These are phyloP conservation scores for Platygyra sinensis DNA, from an alignment of 64 coral and sea anemone genomes.

Conservation along the genomic window DNA sequence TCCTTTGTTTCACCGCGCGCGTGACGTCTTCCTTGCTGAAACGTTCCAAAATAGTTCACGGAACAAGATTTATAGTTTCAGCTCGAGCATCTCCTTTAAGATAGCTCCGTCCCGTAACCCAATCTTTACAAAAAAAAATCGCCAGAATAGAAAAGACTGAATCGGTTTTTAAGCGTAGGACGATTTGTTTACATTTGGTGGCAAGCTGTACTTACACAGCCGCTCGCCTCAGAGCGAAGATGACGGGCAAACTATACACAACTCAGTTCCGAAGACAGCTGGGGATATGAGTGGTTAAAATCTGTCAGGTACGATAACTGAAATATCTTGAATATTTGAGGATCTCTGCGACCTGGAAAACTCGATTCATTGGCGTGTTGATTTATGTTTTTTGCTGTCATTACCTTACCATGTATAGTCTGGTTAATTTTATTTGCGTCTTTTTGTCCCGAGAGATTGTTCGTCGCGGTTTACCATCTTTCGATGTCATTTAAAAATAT, in stretches of 20 bases:
- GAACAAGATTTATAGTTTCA: background rate
- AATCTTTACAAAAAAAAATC: background rate
- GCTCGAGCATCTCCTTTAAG: background rate
- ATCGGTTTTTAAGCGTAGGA: background rate
- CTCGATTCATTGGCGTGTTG: background rate
- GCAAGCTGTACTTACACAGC: constrained; percentile 32
- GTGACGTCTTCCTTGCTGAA: background rate
- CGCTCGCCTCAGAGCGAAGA: background rate
- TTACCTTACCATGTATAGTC: background rate
- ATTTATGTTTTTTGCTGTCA: constrained; percentile 12
- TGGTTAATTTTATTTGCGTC: background rate
- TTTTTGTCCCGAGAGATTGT: background rate
- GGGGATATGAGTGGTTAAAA: background rate
- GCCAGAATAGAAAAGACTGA: background rate
- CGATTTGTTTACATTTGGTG: background rate
- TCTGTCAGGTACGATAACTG: background rate
- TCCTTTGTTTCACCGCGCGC: constrained; percentile 8
- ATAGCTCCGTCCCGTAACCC: background rate
- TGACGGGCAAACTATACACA: background rate
- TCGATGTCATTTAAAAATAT: background rate
- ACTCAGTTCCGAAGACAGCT: background rate
- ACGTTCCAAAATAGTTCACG: background rate
- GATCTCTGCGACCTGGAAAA: background rate
- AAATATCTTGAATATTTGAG: constrained; percentile 6
- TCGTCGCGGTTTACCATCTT: background rate